Base-by-base conservation (phyloP, 2,113 vertebrate species). In the Epinephelus lanceolatus region DNA sequence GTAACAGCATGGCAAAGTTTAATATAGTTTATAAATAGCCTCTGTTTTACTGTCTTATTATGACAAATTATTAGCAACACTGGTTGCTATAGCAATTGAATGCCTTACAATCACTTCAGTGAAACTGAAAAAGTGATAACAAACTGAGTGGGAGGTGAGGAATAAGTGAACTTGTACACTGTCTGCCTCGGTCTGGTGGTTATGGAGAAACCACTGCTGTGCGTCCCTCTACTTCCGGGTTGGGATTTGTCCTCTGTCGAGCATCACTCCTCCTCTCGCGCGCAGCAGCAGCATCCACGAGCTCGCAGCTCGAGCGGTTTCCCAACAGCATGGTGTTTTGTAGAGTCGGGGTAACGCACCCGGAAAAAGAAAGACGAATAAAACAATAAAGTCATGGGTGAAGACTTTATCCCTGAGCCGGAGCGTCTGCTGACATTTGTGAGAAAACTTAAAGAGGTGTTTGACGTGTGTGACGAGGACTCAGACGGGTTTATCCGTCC, bases 401-500 rank as follows among this genome's bases (percentile, higher is more conserved):
- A 75, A 8, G 57, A 71, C 59, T 27, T 30, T 18, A 7, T 56
- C 19, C 86, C 74, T 6, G 81, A 91, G 15, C 80, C 88, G 13
- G 92, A 92, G 56, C 88, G 90, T 82, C 92, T 96, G 86, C 88
- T 96, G 93, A 93, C 87, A 33, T 95, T 96, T 25, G 91, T 97
- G 89, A 94, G 93, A 90, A 96, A 95, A 89, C 96, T 98, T 76
- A 96, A 95, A 88, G 94, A 97, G 88, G 97, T 98, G 74, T 98
- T 98, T 90, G 97, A 98, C 78, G 96, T 96, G 74, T 97, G 96
- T 85, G 96, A 96, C 76, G 95, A 96, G 80, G 97, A 97, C 89
- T 95, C 95, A 10, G 96, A 96, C 88, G 97, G 97, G 42, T 97
- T 96, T 74, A 95, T 98, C 80, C 94, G 93, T 18, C 93, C 96